Conservation (phyloP, 2,113 vertebrate genomes). For the Enhydra lutris region DNA sequence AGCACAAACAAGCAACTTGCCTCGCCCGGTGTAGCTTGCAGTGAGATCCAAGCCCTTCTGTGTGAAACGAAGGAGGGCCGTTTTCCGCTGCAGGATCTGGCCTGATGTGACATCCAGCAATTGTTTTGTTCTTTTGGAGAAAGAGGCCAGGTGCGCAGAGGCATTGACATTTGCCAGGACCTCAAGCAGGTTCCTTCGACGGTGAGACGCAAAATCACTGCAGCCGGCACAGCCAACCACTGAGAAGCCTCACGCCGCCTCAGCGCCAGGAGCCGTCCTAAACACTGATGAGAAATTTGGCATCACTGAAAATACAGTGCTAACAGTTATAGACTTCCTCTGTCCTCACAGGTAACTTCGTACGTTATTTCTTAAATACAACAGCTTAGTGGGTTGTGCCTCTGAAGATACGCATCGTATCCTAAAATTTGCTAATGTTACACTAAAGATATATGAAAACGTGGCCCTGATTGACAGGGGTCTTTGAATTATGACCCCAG, state of each 20-base stretch:
- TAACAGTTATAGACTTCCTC: not conserved
- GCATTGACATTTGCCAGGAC: too few species aligned
- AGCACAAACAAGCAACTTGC: not conserved
- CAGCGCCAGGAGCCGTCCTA: not conserved
- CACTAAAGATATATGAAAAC: slow-evolving; percentile 67
- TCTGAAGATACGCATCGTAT: slow-evolving; percentile 44
- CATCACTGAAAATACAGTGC: not conserved
- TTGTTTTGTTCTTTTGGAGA: not conserved
- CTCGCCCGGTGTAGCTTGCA: not conserved
- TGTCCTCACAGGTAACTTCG: slow-evolving; percentile 48
- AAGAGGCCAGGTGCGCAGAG: not conserved
- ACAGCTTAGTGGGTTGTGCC: slow-evolving; percentile 48
- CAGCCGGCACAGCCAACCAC: not conserved
- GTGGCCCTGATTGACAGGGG: not conserved
- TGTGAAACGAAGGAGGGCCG: not conserved
- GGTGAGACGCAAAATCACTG: not conserved
- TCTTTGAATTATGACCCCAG: slow-evolving; percentile 62
- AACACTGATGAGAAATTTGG: not conserved
- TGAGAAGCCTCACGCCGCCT: not conserved
- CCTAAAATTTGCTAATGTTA: slow-evolving; percentile 66
- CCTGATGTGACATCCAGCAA: not conserved
- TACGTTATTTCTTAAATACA: slow-evolving; percentile 49
- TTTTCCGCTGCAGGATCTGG: not conserved
- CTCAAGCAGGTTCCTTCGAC: fast-evolving
- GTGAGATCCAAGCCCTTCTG: not conserved